Conservation (phyloP, 2,888 invertebrate species). For the Tridacna gigas region DNA sequence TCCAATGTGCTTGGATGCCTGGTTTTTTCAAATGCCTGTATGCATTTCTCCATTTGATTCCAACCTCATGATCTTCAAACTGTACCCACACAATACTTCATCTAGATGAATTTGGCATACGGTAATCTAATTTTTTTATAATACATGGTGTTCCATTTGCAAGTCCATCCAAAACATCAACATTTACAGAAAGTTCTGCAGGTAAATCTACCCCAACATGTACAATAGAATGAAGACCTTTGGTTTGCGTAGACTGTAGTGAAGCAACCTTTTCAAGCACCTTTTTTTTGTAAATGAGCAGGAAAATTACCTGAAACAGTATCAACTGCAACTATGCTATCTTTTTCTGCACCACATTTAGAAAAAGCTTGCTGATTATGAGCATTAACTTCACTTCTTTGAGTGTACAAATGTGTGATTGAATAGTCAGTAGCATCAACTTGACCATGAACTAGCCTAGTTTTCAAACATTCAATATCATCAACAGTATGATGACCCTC, state of each 20-base stretch:
- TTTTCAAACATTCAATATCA: constrained; percentile 34
- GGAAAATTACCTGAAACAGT: constrained; percentile 37
- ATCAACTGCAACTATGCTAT: constrained; percentile 39
- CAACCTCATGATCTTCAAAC: constrained; percentile 39
- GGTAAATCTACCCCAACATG: constrained; percentile 25
- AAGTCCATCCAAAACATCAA: constrained; percentile 56
- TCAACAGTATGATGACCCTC: constrained; percentile 40
- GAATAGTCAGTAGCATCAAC: too few relatives aligned
- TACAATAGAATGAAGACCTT: constrained; percentile 32
- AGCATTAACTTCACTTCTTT: constrained; percentile 27
- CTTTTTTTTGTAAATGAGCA: neutral
- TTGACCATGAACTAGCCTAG: neutral
- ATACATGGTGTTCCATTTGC: constrained; percentile 59
- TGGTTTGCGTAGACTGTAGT: constrained; percentile 38
- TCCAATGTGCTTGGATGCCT: neutral
- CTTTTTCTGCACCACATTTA: constrained; percentile 7
- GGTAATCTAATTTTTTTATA: constrained; percentile 42
- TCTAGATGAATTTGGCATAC: constrained; percentile 20
- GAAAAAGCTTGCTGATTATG: constrained; percentile 42
- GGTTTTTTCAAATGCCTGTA: constrained; percentile 30
- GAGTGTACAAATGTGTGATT: constrained; percentile 40
- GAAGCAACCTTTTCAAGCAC: neutral
- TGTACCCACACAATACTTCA: constrained; percentile 54
- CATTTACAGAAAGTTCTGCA: constrained; percentile 48
- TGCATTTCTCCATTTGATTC: constrained; percentile 19